Evolutionary conservation across 1,140 invertebrate species (phyloP), one percentile per base, ranked within the genome.

Genomic region (Bicyclus anynana): DNA sequence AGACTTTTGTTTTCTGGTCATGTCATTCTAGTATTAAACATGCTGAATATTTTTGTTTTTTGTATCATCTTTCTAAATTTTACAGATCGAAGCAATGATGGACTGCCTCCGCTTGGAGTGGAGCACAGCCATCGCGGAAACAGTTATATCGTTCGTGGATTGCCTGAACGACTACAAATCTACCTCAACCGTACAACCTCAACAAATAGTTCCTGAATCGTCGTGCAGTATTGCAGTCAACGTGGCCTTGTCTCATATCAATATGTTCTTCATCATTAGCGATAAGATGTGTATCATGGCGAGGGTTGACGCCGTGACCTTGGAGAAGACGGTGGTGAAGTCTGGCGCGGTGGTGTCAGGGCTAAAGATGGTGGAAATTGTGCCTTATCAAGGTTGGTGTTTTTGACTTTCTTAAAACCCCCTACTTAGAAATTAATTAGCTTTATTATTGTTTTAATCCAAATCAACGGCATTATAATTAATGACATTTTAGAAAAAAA

Each of bases 1-100:
- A n/a, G n/a, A n/a, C n/a, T n/a, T n/a, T n/a, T n/a, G n/a, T n/a
- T n/a, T n/a, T n/a, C n/a, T n/a, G n/a, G n/a, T n/a, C n/a, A n/a
- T n/a, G n/a, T n/a, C n/a, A n/a, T n/a, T n/a, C n/a, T n/a, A n/a
- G n/a, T n/a, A n/a, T n/a, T n/a, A n/a, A n/a, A n/a, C n/a, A n/a
- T n/a, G n/a, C n/a, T n/a, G n/a, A n/a, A n/a, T n/a, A n/a, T n/a
- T n/a, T n/a, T n/a, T n/a, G n/a, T n/a, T n/a, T n/a, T n/a, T n/a
- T n/a, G n/a, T n/a, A n/a, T n/a, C n/a, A n/a, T n/a, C n/a, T n/a
- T n/a, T 40, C 12, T 40, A 5, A 3, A 40, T 16, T 5, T 67
- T 61, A 38, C 58, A 87, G 84, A 75, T 88, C 9, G 86, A 89
- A 79, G 87, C 88, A 2, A 89, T 89, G 88, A 79, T 89, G 67